Percentiles rank a stretch among this genome's conserved stretches.
phyloP scores from a whole-genome alignment of 2,888 invertebrate genomes.

The Dasypogon diadema region DNA sequence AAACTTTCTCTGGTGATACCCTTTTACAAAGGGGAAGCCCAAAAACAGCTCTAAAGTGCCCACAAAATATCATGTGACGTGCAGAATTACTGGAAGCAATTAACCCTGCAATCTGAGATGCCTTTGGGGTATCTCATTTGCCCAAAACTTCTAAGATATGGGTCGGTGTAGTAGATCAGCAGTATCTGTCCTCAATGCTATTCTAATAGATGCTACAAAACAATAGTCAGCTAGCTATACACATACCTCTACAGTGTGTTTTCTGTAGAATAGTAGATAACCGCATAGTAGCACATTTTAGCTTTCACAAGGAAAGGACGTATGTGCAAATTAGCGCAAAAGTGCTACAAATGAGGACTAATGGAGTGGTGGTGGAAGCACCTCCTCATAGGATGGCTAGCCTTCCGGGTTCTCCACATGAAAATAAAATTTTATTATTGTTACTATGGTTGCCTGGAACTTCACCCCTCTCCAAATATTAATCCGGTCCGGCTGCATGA shows the following conservation, averaged over 20 bases:
- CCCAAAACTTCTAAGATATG: constrained; percentile 44
- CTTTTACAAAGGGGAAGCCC: constrained; percentile 9
- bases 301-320: constrained; percentile 24
- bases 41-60: constrained; percentile 15
- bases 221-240: constrained; percentile 16
- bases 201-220: constrained; percentile 9
- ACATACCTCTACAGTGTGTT: constrained; percentile 11
- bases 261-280: constrained; percentile 4
- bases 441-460: constrained; percentile 12
- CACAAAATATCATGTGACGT: constrained; percentile 45
- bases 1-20: constrained; percentile 36
- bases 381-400: not conserved
- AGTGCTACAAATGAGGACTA: constrained; percentile 45
- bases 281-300: constrained; percentile 5
- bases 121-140: constrained; percentile 35
- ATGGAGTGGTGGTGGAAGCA: constrained; percentile 26
- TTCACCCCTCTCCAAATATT: constrained; percentile 20
- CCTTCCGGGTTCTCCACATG: constrained; percentile 12
- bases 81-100: constrained; percentile 42
- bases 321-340: constrained; percentile 47
- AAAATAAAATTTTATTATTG: constrained; percentile 47
- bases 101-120: constrained; percentile 50
- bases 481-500: constrained; percentile 33
- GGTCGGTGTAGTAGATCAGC: constrained; percentile 30
- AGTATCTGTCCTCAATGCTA: constrained; percentile 1